A percentile compares a stretch with the other conserved stretches of the same genome.
phyloP scores from a whole-genome alignment of 2,888 invertebrate genomes.

The Synanthedon andrenaeformis region DNA sequence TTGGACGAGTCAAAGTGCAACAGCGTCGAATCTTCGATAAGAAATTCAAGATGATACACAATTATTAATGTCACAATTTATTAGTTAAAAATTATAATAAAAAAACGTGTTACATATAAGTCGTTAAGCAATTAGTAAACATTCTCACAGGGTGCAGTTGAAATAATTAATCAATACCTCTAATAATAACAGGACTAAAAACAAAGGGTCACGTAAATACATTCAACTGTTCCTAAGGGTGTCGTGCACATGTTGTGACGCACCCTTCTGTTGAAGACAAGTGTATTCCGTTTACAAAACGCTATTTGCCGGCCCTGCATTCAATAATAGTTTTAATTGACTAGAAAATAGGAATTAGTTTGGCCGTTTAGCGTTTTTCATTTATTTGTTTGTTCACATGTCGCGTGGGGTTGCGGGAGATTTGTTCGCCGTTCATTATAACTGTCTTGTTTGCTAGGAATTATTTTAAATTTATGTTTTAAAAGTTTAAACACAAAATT shows the following conservation, averaged over 20 bases:
- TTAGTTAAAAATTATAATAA: too few relatives aligned
- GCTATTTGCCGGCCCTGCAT: slow-evolving; percentile 7
- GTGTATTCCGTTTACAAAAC: slow-evolving; percentile 36
- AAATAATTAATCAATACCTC: slow-evolving; percentile 29
- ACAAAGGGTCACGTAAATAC: slow-evolving; percentile 45
- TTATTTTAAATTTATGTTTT: too few relatives aligned
- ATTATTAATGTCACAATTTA: too few relatives aligned
- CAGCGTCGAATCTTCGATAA: too few relatives aligned
- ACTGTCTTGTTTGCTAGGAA: not conserved
- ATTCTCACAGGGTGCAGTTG: slow-evolving; percentile 6
- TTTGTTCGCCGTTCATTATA: slow-evolving; percentile 10
- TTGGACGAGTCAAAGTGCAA: too few relatives aligned
- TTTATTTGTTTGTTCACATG: slow-evolving; percentile 58
- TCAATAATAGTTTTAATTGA: slow-evolving; percentile 16
- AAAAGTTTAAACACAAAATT: too few relatives aligned
- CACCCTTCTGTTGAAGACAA: slow-evolving; percentile 46
- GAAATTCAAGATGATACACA: too few relatives aligned
- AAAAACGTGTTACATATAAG: too few relatives aligned
- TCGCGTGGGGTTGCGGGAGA: slow-evolving; percentile 42
- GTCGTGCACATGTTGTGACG: slow-evolving; percentile 51
- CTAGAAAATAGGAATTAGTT: slow-evolving; percentile 15
- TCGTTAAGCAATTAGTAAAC: too few relatives aligned
- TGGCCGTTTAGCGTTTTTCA: slow-evolving; percentile 39
- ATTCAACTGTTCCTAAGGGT: slow-evolving; percentile 11
- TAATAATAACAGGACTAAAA: slow-evolving; percentile 26